These are phyloP conservation scores for Thryonomys swinderianus DNA, from an alignment of 2,113 vertebrate genomes.

Conservation along the genomic window DNA sequence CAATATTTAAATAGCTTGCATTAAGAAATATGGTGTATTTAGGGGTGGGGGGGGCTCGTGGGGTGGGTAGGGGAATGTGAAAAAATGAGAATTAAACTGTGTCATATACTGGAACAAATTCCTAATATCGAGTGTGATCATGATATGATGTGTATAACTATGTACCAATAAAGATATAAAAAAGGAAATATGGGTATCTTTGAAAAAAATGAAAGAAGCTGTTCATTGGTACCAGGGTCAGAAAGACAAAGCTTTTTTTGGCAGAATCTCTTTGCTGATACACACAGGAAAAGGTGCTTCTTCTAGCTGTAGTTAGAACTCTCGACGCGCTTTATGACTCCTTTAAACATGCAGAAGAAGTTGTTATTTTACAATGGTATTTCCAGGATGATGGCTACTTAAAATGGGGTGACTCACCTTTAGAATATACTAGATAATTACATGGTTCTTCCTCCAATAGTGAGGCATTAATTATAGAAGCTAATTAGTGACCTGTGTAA, in stretches of 20 bases:
- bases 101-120: too few relatives aligned
- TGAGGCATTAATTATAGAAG: conserved; percentile 85
- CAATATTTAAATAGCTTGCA: conserved; percentile 65
- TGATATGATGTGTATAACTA: too few relatives aligned
- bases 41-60: too few relatives aligned
- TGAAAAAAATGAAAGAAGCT: conserved; percentile 30
- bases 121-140: too few relatives aligned
- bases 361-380: conserved; percentile 80
- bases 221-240: not conserved
- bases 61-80: too few relatives aligned
- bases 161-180: too few relatives aligned
- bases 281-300: not conserved
- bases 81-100: too few relatives aligned
- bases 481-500: conserved; percentile 87
- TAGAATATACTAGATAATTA: conserved; percentile 86
- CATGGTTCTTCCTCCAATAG: conserved; percentile 79
- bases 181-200: conserved; percentile 52
- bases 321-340: conserved; percentile 74
- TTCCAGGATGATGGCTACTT: conserved; percentile 81
- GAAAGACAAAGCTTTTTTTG: not conserved
- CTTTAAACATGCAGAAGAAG: conserved; percentile 76
- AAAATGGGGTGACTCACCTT: conserved; percentile 83
- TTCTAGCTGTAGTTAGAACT: conserved; percentile 50
- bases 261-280: not conserved
- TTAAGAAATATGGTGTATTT: conserved; percentile 32